These are phyloP conservation scores for Macrosoma leucophasiata DNA, from an alignment of 2,888 invertebrate species.

Conservation along the genomic window DNA sequence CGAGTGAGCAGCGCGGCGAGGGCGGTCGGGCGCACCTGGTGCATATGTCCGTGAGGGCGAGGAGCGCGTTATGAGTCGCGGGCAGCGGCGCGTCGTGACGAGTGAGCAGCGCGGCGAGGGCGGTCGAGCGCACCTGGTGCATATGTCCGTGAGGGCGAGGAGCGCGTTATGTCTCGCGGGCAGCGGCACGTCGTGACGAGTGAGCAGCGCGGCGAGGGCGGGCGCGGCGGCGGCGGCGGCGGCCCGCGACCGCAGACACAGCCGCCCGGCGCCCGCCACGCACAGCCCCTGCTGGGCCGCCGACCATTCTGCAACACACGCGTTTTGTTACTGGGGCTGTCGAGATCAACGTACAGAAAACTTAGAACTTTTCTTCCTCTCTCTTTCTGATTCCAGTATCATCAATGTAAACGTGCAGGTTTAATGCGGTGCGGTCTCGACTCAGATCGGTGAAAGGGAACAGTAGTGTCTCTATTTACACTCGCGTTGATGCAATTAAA, in stretches of 20 bases:
- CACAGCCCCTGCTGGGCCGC: constrained; percentile 39
- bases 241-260: constrained; percentile 78
- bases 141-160: constrained; percentile 80
- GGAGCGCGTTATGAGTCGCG: constrained; percentile 80
- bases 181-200: constrained; percentile 53
- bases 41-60: constrained; percentile 81
- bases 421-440: no score
- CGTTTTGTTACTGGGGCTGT: neutral
- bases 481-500: no score
- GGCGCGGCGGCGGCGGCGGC: constrained; percentile 79
- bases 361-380: no score
- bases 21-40: constrained; percentile 78
- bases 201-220: constrained; percentile 76
- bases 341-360: no score
- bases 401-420: no score
- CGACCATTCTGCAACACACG: constrained; percentile 33
- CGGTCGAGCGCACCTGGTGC: constrained; percentile 76
- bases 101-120: constrained; percentile 76
- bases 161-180: constrained; percentile 80
- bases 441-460: no score
- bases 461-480: no score
- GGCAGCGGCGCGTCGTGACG: constrained; percentile 56
- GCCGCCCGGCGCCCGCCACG: constrained; percentile 63
- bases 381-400: no score
- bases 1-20: constrained; percentile 76